These are phyloP conservation scores for Microcebus griseorufus DNA, from an alignment of 2,113 vertebrate genomes.

Conservation along the genomic window DNA sequence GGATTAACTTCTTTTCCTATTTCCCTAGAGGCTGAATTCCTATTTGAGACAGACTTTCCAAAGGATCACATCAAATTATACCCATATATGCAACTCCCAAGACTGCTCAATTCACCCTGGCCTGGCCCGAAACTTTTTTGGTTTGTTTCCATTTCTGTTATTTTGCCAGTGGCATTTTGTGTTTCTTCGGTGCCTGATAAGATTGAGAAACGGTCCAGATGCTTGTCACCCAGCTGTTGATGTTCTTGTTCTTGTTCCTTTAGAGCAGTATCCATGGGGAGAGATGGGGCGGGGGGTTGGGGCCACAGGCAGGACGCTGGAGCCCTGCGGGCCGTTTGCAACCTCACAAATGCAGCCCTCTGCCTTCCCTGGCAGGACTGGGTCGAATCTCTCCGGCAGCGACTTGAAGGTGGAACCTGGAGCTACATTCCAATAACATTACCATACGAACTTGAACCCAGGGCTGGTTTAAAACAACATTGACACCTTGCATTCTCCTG, in stretches of 20 bases:
- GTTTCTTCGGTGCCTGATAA: not conserved
- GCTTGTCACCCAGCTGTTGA: not conserved
- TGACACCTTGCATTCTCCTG: not conserved
- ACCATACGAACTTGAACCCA: not conserved
- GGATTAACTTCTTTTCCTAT: not conserved
- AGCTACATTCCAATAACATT: not conserved
- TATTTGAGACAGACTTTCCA: not conserved
- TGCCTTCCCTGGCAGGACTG: not conserved
- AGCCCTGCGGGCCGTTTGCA: not conserved
- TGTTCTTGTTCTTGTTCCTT: not conserved
- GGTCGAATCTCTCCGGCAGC: rapidly evolving
- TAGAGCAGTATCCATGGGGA: not conserved
- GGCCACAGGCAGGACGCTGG: not conserved
- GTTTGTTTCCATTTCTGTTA: not conserved
- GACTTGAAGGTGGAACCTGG: not conserved
- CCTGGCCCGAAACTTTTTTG: not conserved
- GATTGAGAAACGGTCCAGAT: not conserved
- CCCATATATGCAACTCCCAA: rapidly evolving
- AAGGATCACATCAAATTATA: rapidly evolving
- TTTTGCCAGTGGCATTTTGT: not conserved
- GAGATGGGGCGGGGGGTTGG: not conserved
- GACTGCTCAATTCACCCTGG: not conserved
- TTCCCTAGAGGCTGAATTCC: not conserved
- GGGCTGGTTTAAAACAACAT: not conserved
- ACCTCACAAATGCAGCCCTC: not conserved